These are phyloP conservation scores for Papilio protenor DNA, from an alignment of 2,888 invertebrate species.

Conservation along the genomic window DNA sequence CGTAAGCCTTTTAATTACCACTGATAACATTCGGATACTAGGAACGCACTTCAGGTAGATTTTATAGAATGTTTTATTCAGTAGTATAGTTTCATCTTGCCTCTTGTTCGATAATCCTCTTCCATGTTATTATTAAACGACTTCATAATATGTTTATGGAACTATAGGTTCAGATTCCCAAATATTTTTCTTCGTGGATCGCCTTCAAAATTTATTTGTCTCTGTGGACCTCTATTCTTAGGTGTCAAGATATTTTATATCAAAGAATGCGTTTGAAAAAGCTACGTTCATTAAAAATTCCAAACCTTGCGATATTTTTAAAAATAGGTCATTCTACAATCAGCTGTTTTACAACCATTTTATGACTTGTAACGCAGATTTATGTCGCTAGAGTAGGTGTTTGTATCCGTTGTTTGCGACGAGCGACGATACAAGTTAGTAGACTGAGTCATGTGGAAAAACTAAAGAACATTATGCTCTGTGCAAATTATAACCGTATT, in stretches of 20 bases:
- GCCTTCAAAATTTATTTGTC: no score
- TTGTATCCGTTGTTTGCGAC: conserved; percentile 15
- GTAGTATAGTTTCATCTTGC: no score
- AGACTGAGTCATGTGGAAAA: background rate
- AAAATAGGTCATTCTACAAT: conserved; percentile 22
- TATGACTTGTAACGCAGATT: conserved; percentile 21
- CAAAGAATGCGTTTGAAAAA: background rate
- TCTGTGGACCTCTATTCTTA: no score
- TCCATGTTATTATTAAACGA: no score
- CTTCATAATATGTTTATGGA: no score
- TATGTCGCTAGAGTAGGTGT: conserved; percentile 15
- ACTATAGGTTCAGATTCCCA: no score
- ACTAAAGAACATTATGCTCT: background rate
- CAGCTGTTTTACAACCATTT: conserved; percentile 29
- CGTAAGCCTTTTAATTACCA: conserved; percentile 26
- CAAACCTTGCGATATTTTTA: conserved; percentile 27
- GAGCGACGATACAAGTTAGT: background rate
- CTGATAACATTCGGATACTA: background rate
- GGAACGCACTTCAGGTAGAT: background rate
- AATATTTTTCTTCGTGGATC: no score
- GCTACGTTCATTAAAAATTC: background rate
- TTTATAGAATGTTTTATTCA: no score
- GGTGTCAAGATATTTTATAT: background rate
- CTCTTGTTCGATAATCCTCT: no score
- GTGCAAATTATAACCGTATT: background rate